Percentiles rank a stretch among this genome's conserved stretches.
Conservation (phyloP, 2,113 vertebrate genomes). For the Penelope pileata region DNA sequence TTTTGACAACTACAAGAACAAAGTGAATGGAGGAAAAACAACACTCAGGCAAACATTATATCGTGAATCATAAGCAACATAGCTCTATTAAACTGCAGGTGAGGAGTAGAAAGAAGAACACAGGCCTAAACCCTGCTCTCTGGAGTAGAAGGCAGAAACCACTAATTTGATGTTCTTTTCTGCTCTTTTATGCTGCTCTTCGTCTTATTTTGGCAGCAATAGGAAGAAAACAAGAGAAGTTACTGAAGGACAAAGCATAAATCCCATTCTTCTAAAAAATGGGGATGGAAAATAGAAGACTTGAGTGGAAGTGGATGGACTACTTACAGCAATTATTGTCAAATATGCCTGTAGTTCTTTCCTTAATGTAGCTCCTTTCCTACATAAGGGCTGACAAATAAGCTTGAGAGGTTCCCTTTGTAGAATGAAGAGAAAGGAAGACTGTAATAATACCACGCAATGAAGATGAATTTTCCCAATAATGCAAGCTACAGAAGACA, state of each 20-base stretch:
- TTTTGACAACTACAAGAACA: not conserved
- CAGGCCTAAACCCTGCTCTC: not conserved
- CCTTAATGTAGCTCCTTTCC: slow-evolving; percentile 28
- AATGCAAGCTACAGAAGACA: slow-evolving; percentile 44
- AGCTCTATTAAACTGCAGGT: not conserved
- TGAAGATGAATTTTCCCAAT: slow-evolving; percentile 54
- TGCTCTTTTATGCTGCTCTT: not conserved
- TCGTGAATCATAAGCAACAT: not conserved
- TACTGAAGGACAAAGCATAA: not conserved
- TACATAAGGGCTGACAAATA: slow-evolving; percentile 23
- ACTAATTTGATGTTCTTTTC: not conserved
- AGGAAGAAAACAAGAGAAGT: not conserved
- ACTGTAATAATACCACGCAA: not conserved
- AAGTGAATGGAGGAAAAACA: not conserved
- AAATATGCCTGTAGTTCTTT: slow-evolving; percentile 53
- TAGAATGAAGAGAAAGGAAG: not conserved
- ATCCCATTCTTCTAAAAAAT: not conserved
- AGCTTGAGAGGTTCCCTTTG: not conserved
- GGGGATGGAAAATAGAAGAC: not conserved
- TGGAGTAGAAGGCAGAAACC: not conserved
- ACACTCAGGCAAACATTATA: not conserved
- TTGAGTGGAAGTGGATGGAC: not conserved
- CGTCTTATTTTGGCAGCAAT: not conserved
- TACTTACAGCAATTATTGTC: slow-evolving; percentile 52
- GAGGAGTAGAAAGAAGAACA: not conserved